A percentile compares a stretch with the other conserved stretches of the same genome.
Conservation (phyloP, 2,113 vertebrate species). For the Alosa alosa region DNA sequence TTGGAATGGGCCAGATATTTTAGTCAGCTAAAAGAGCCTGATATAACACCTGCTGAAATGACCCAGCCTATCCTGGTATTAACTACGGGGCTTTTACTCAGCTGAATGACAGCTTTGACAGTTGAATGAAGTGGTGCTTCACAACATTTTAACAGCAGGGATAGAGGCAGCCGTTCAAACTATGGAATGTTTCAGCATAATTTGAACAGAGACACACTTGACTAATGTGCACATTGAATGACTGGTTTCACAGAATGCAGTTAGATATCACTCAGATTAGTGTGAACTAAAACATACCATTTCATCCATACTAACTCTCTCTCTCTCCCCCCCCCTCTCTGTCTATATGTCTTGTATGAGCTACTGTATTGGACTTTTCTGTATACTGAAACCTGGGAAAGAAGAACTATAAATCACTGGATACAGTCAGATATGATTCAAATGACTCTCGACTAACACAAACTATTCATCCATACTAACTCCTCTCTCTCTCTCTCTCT, state of each 20-base stretch:
- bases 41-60: background rate
- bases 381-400: background rate
- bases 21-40: background rate
- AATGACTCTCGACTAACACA: no score
- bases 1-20: background rate
- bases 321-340: background rate
- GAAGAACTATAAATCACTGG: background rate
- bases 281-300: background rate
- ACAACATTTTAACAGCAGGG: background rate
- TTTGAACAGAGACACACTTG: background rate
- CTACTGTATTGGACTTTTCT: background rate
- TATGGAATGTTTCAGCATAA: background rate
- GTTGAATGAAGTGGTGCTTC: background rate
- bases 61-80: background rate
- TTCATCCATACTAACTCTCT: background rate
- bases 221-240: background rate
- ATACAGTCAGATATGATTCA: background rate
- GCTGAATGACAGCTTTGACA: background rate
- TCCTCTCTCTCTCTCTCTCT: background rate
- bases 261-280: background rate
- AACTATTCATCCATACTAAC: background rate
- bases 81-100: background rate
- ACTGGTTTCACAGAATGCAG: background rate
- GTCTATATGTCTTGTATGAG: background rate
- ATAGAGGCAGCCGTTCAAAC: background rate